Percentiles rank a stretch among this genome's conserved stretches.
Conservation (phyloP, 2,888 invertebrate species). For the Callinectes sapidus region DNA sequence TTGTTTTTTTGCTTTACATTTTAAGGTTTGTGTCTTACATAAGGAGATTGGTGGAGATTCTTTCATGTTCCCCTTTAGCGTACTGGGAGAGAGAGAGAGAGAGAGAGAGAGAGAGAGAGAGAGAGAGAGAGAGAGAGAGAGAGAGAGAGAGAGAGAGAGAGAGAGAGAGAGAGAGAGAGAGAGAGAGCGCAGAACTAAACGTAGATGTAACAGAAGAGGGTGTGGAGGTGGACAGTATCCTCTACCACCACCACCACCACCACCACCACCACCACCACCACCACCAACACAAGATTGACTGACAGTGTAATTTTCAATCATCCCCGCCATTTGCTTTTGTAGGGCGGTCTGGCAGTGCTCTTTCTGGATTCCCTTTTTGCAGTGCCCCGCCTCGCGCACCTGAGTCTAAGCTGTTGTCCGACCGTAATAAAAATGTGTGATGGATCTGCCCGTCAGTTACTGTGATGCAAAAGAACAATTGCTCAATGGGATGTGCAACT, state of each 20-base stretch:
- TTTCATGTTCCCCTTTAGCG: background rate
- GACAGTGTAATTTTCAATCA: slow-evolving; percentile 27
- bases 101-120: too few relatives aligned
- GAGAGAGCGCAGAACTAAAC: background rate
- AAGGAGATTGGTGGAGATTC: background rate
- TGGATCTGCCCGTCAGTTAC: slow-evolving; percentile 28
- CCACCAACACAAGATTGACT: background rate
- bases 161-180: background rate
- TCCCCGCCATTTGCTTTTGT: slow-evolving; percentile 17
- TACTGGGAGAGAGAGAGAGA: too few relatives aligned
- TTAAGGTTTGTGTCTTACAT: background rate
- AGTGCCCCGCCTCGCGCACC: background rate
- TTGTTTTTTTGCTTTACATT: background rate
- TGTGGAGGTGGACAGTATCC: background rate
- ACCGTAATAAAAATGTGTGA: background rate
- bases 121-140: background rate
- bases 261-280: slow-evolving; percentile 4
- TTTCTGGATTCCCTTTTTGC: slow-evolving; percentile 13
- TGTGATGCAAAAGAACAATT: slow-evolving; percentile 34
- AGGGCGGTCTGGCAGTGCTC: slow-evolving; percentile 21
- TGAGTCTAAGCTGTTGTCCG: background rate
- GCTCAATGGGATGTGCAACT: slow-evolving; percentile 28
- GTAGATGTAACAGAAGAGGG: background rate
- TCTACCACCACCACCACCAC: background rate
- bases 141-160: slow-evolving; percentile 4